A percentile compares a stretch with the other conserved stretches of the same genome.
phyloP scores from a whole-genome alignment of 2,888 invertebrate species.

The Lasioglossum zephyrum region DNA sequence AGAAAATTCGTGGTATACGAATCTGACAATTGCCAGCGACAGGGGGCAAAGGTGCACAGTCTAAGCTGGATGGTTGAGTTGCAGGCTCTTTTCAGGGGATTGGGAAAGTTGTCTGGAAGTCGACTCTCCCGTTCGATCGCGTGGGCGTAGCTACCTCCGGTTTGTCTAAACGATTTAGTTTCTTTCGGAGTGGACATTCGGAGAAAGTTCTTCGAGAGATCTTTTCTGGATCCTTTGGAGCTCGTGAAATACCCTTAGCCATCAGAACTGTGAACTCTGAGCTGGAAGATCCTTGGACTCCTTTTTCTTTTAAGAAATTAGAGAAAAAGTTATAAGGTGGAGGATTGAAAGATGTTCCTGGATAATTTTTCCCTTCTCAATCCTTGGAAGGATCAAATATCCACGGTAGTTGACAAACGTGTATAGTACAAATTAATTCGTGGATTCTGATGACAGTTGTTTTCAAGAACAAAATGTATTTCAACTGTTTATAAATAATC shows the following conservation, averaged over 20 bases:
- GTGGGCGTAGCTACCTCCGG: constrained; percentile 1
- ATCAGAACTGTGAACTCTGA: neutral
- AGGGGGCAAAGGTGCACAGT: neutral
- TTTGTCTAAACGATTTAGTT: constrained; percentile 4
- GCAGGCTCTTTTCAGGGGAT: neutral
- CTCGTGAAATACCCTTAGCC: neutral
- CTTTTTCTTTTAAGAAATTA: neutral
- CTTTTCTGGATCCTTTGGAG: neutral
- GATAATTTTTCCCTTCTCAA: neutral
- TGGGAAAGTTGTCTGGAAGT: constrained; percentile 18
- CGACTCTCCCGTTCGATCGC: constrained; percentile 1
- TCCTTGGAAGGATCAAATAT: neutral
- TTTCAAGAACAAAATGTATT: neutral
- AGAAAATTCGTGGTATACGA: neutral
- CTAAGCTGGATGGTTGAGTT: neutral
- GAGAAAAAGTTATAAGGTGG: neutral
- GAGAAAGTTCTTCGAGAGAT: neutral
- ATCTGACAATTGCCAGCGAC: neutral
- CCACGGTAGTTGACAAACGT: too few species aligned
- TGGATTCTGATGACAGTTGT: neutral
- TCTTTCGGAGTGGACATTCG: neutral
- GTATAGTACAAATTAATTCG: too few species aligned
- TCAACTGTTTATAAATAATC: too few species aligned
- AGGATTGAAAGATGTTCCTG: neutral
- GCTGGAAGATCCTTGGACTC: neutral